Evolutionary conservation across 2,797 vertebrate genomes (phyloP).

Genomic region (Apodemus agrarius): DNA sequence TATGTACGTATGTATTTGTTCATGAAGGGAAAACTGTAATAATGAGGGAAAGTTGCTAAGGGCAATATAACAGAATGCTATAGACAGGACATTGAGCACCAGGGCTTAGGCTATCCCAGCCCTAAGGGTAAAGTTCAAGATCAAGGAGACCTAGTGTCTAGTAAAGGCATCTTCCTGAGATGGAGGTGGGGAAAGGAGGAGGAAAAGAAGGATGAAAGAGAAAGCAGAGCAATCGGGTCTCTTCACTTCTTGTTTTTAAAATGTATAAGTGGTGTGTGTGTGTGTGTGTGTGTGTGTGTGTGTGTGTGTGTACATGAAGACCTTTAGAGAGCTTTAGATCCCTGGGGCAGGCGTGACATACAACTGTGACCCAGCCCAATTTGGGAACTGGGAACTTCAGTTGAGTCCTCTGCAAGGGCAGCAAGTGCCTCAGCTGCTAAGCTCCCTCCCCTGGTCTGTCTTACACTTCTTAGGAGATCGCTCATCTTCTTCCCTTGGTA

Average conservation of each 20-base stretch:
- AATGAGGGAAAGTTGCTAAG: neutral
- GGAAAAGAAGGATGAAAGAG: neutral
- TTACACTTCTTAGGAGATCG: neutral
- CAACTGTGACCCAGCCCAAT: neutral
- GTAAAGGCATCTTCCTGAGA: neutral
- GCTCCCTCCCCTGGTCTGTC: neutral
- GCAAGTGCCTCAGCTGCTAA: neutral
- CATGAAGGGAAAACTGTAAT: neutral
- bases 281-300: neutral
- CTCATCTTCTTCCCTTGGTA: accelerated
- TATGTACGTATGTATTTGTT: neutral
- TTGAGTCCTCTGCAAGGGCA: neutral
- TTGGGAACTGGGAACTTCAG: neutral
- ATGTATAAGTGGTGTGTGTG: neutral
- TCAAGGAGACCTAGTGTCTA: neutral
- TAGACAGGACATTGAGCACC: no score
- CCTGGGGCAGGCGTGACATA: neutral
- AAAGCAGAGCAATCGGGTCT: neutral
- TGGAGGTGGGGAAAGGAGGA: no score
- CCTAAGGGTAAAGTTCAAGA: neutral
- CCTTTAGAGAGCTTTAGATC: neutral
- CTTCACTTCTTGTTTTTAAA: neutral
- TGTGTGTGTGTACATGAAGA: no score
- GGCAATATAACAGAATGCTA: neutral
- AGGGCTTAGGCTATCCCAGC: neutral